Conservation (phyloP, 2,797 vertebrate genomes). For the Botia almorhae region DNA sequence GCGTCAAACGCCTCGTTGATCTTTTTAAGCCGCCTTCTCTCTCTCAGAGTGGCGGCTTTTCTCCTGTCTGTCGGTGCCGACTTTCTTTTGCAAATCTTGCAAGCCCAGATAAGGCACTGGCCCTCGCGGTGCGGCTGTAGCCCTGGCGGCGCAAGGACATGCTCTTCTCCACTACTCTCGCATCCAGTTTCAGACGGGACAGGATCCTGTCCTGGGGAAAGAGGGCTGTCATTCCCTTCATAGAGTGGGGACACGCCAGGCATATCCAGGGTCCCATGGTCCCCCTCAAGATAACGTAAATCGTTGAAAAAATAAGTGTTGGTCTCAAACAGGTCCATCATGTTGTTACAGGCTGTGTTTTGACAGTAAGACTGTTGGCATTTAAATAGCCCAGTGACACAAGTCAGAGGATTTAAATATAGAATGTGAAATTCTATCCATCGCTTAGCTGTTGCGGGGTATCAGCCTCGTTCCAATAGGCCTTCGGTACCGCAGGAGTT, state of each 20-base stretch:
- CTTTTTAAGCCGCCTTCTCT: constrained; percentile 93
- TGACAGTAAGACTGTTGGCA: constrained; percentile 86
- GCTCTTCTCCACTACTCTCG: constrained; percentile 94
- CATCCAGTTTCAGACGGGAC: constrained; percentile 85
- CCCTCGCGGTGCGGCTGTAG: constrained; percentile 92
- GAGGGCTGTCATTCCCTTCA: constrained; percentile 84
- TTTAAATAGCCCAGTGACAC: constrained; percentile 97
- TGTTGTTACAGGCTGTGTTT: constrained; percentile 83
- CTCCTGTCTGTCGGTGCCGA: constrained; percentile 92
- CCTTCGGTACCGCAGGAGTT: constrained; percentile 74
- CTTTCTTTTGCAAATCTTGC: constrained; percentile 95
- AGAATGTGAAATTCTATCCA: constrained; percentile 97
- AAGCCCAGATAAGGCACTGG: constrained; percentile 97
- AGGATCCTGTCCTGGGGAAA: constrained; percentile 88
- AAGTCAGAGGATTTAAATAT: constrained; percentile 94
- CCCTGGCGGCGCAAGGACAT: constrained; percentile 90
- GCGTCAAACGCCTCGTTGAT: constrained; percentile 99
- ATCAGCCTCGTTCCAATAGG: constrained; percentile 81
- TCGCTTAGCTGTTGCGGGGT: constrained; percentile 87
- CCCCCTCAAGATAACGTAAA: constrained; percentile 88
- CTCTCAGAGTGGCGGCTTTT: constrained; percentile 94
- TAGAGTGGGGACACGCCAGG: constrained; percentile 91
- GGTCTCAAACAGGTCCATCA: constrained; percentile 99
- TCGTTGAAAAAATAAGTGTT: constrained; percentile 93
- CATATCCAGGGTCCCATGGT: constrained; percentile 91